Conservation (phyloP, 2,113 vertebrate genomes). For the Antechinus flavipes region DNA sequence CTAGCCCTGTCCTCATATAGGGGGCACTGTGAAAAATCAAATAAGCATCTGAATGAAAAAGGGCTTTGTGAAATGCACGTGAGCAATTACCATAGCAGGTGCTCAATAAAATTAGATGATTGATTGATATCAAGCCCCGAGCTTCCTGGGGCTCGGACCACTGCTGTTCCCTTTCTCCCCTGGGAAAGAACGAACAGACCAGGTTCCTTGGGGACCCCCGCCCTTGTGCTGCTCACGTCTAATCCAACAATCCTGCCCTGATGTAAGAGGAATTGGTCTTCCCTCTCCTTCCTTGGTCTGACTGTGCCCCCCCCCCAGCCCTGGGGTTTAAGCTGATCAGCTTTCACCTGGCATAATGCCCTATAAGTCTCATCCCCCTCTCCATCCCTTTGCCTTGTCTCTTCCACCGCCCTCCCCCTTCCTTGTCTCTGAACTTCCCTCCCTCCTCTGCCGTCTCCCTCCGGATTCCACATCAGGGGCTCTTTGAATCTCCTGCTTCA, state of each 20-base stretch:
- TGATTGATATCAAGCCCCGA: neutral
- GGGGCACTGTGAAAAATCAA: neutral
- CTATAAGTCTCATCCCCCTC: accelerated
- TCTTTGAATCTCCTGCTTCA: conserved; percentile 8
- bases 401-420: too few relatives aligned
- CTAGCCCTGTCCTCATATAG: neutral
- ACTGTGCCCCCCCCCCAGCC: neutral
- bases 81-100: neutral
- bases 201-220: neutral
- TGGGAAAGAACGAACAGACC: neutral
- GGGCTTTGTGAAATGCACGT: neutral
- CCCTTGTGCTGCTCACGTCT: neutral
- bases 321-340: neutral
- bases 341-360: neutral
- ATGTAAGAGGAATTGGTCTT: neutral
- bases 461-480: conserved; percentile 6
- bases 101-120: neutral
- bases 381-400: neutral
- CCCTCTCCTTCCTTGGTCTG: neutral
- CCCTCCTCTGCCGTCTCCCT: neutral
- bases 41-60: neutral
- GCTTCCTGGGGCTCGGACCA: neutral
- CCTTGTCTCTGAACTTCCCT: neutral
- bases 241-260: neutral
- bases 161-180: neutral